Percentiles rank a stretch among this genome's conserved stretches.
Conservation (phyloP, 1,140 invertebrate species). For the Muscidifurax raptorellus region DNA sequence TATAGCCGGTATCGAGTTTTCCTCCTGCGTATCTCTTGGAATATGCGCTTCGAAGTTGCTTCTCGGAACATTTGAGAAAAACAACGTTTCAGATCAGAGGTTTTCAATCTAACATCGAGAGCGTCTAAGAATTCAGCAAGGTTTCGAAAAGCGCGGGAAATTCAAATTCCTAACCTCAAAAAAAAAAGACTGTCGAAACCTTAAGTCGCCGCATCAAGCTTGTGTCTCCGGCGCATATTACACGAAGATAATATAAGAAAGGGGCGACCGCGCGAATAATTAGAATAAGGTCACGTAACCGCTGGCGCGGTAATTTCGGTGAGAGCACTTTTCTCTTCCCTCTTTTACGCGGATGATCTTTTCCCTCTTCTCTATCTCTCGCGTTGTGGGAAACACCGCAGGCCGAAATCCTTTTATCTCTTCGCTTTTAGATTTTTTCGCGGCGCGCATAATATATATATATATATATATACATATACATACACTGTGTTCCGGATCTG, state of each 20-base stretch:
- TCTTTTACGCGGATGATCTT: neutral
- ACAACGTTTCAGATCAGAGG: neutral
- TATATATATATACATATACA: neutral
- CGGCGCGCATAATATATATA: neutral
- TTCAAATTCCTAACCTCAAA: neutral
- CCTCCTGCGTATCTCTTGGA: neutral
- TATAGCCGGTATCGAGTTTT: slow-evolving; percentile 7
- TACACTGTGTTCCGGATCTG: slow-evolving; percentile 21
- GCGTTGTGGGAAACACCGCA: slow-evolving; percentile 45
- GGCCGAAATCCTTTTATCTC: slow-evolving; percentile 35
- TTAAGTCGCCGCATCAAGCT: neutral
- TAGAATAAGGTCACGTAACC: slow-evolving; percentile 48
- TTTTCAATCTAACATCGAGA: neutral
- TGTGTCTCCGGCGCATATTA: slow-evolving; percentile 14
- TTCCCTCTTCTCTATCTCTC: neutral
- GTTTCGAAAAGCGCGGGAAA: neutral
- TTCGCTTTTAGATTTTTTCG: slow-evolving; percentile 24
- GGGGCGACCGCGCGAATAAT: slow-evolving; percentile 37
- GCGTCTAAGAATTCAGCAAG: too few species aligned
- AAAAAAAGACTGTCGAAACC: neutral
- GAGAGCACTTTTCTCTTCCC: slow-evolving; percentile 18
- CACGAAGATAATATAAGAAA: slow-evolving; percentile 41
- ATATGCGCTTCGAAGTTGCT: neutral
- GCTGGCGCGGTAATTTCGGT: slow-evolving; percentile 43
- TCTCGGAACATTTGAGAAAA: slow-evolving; percentile 19